Conservation (phyloP, 2,797 vertebrate species). For the Acanthiza pusilla region DNA sequence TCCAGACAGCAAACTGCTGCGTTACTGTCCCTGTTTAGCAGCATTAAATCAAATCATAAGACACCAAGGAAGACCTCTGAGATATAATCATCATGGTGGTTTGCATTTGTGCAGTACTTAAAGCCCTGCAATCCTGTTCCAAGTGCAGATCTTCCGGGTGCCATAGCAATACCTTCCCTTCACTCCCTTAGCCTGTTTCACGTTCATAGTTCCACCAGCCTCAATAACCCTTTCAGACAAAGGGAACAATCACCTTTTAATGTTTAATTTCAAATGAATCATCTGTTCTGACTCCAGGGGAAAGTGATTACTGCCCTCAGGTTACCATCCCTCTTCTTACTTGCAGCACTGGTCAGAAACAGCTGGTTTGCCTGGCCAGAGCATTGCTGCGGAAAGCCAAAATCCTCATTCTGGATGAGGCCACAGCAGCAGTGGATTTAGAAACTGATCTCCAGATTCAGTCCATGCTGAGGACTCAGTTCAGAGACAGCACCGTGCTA, state of each 20-base stretch:
- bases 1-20: neutral
- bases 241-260: neutral
- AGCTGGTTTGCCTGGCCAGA: conserved; percentile 91
- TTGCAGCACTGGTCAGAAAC: conserved; percentile 90
- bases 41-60: neutral
- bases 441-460: conserved; percentile 92
- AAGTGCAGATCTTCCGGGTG: neutral
- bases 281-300: neutral
- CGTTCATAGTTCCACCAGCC: neutral
- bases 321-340: neutral
- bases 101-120: neutral
- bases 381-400: conserved; percentile 90
- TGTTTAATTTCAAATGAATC: neutral
- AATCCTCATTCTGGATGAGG: conserved; percentile 93
- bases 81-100: neutral
- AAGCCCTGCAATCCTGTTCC: neutral
- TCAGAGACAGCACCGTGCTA: conserved; percentile 88
- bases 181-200: neutral
- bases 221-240: neutral
- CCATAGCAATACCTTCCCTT: neutral
- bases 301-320: neutral
- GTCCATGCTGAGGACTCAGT: conserved; percentile 83
- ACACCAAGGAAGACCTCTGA: neutral
- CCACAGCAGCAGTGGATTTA: conserved; percentile 89
- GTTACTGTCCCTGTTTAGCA: neutral